Evolutionary conservation across 2,797 vertebrate species (phyloP), one percentile per base, ranked within the genome.

Genomic region (Rhynchonycteris naso): DNA sequence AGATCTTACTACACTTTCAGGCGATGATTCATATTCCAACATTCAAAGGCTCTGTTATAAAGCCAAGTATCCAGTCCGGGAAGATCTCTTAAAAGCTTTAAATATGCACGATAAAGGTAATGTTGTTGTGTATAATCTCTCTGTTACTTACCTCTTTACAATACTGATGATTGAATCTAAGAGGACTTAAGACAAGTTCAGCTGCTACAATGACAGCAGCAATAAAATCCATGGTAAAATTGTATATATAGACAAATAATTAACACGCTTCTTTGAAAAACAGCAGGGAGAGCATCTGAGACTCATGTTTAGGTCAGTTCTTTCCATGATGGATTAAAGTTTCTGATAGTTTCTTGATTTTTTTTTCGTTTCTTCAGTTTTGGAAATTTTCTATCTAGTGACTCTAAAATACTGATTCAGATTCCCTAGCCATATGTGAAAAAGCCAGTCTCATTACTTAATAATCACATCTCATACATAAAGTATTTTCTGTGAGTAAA

Each of bases 1-100:
- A 5, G 99, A 99, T 97, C 98, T 99, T 95, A 99, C 99, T 1
- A 99, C 99, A 0, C 99, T 99, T 30, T 98, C 99, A 0, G 99
- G 99, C 0, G 99, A 99, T 22, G 99, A 99, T 82, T 99, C 99
- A 0, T 97, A 99, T 5, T 99, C 99, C 83, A 99, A 99, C 10
- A 97, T 99, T 89, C 99, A 98, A 14, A 98, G 99, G 16, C 98
- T 99, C 72, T 99, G 99, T 90, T 98, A 99, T 91, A 99, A 99
- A 97, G 99, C 99, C 90, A 98, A 98, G 52, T 99, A 99, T 96
- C 99, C 99, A 0, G 97, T 99, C 93, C 98, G 98, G 72, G 92
- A 97, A 0, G 99, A 99, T 96, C 98, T 99, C 81, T 98, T 99
- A 82, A 97, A 98, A 97, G 98, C 98, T 90, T 97, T 99, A 91